Evolutionary conservation across 2,888 invertebrate genomes (phyloP).

Genomic region (Eupithecia dodoneata): DNA sequence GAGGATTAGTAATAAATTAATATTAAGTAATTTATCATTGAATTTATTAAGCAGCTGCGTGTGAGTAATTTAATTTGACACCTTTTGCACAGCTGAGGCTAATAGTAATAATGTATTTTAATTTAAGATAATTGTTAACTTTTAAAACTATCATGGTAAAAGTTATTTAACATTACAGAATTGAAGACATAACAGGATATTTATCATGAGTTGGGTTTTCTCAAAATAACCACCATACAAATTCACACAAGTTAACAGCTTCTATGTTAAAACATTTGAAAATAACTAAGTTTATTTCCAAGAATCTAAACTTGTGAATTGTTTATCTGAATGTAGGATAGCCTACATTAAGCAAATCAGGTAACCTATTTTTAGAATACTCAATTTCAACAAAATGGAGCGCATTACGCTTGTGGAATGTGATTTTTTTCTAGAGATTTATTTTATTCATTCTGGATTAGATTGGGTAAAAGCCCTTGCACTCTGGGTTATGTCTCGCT

Average conservation of each 20-base stretch:
- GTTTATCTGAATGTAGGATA: constrained; percentile 15
- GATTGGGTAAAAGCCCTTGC: no score
- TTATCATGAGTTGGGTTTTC: neutral
- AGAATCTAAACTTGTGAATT: constrained; percentile 21
- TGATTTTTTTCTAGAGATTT: neutral
- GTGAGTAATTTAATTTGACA: neutral
- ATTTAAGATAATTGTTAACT: neutral
- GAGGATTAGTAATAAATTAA: neutral
- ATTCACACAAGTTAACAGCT: constrained; percentile 5
- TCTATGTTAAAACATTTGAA: constrained; percentile 16
- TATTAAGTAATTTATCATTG: neutral
- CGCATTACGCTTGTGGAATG: neutral
- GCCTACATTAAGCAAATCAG: neutral
- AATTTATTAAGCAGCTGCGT: neutral
- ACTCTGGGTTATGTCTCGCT: no score
- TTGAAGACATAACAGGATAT: neutral
- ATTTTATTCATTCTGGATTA: neutral
- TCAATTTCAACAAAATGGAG: neutral
- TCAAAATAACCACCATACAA: neutral
- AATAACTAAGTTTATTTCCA: constrained; percentile 17
- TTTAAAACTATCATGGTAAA: neutral
- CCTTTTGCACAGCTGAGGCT: neutral
- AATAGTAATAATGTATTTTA: neutral
- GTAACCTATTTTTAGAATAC: neutral
- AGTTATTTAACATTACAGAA: neutral